Percentiles rank a stretch among this genome's conserved stretches.
These are phyloP conservation scores for Leptothorax acervorum DNA, from an alignment of 2,888 invertebrate species.

Conservation along the genomic window DNA sequence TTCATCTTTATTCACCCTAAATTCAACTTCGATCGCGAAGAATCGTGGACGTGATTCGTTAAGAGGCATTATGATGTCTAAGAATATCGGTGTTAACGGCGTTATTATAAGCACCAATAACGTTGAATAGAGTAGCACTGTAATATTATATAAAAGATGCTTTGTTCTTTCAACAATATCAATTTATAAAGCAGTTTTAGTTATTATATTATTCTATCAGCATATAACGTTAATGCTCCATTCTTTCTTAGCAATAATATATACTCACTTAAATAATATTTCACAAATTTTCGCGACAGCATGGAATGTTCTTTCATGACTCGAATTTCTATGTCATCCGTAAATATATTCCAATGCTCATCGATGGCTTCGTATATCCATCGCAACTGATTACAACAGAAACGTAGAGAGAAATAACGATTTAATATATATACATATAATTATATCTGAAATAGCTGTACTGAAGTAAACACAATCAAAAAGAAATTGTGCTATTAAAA, in stretches of 20 bases:
- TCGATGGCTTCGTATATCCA: constrained; percentile 15
- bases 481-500: not conserved
- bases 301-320: constrained; percentile 1
- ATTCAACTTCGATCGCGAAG: not conserved
- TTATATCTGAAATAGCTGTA: not conserved
- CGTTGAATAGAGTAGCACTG: not conserved
- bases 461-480: not conserved
- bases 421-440: not conserved
- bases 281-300: constrained; percentile 6
- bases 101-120: not conserved
- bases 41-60: constrained; percentile 14
- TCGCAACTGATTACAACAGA: not conserved
- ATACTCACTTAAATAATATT: constrained; percentile 16
- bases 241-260: not conserved
- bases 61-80: not conserved
- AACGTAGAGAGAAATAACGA: not conserved
- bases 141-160: not conserved
- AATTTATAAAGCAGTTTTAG: not conserved
- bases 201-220: not conserved
- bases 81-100: constrained; percentile 11
- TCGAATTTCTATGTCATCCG: constrained; percentile 10
- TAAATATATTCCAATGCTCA: constrained; percentile 29
- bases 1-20: not conserved
- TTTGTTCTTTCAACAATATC: not conserved
- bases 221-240: not conserved